Evolutionary conservation across 2,888 invertebrate genomes (phyloP).

Genomic region (Empis livida): DNA sequence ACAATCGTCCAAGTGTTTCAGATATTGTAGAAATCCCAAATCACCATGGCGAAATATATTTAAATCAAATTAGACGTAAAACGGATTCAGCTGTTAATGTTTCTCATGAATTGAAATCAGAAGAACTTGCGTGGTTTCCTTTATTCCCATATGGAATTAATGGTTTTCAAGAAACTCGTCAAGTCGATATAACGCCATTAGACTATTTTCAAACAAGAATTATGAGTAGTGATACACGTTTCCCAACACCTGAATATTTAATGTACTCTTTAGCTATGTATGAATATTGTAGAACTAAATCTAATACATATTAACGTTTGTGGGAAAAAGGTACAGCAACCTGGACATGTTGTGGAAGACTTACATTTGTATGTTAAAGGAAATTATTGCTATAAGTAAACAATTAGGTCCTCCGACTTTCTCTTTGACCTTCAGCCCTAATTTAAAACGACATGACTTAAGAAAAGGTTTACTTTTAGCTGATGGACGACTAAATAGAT

Average conservation of each 20-base stretch:
- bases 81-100: constrained; percentile 5
- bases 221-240: constrained; percentile 4
- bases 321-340: background rate
- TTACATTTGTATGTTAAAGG: background rate
- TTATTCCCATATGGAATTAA: constrained; percentile 6
- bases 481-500: too few species aligned
- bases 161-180: constrained; percentile 4
- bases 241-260: constrained; percentile 6
- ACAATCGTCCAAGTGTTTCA: too few species aligned
- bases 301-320: background rate
- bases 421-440: too few species aligned
- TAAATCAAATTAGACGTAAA: constrained; percentile 4
- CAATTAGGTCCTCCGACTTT: too few species aligned
- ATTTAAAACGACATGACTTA: too few species aligned
- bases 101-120: constrained; percentile 5
- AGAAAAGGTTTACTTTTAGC: too few species aligned
- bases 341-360: background rate
- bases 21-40: too few species aligned
- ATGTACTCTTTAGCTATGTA: constrained; percentile 2
- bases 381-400: too few species aligned
- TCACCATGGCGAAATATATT: constrained; percentile 3
- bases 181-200: constrained; percentile 4
- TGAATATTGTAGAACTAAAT: background rate
- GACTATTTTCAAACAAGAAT: constrained; percentile 10
- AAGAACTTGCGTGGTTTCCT: constrained; percentile 6